A percentile compares a stretch with the other conserved stretches of the same genome.
phyloP scores from a whole-genome alignment of 92 coral and sea anemone genomes.

The Porites evermanni region DNA sequence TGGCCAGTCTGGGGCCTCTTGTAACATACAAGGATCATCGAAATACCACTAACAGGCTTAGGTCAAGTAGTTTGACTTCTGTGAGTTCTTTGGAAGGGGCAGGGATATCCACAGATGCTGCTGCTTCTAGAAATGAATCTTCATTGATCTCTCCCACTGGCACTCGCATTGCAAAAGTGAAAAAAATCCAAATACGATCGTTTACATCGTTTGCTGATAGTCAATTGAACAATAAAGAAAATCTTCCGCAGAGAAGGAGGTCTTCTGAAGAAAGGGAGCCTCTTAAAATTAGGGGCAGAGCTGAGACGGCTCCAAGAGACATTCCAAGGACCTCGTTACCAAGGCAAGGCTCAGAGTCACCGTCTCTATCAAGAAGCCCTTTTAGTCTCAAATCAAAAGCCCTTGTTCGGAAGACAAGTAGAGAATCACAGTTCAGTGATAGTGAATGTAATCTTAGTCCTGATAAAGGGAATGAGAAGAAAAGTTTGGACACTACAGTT shows the following conservation, averaged over 20 bases:
- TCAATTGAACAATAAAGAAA: slow-evolving; percentile 71
- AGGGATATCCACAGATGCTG: slow-evolving; percentile 43
- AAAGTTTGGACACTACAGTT: slow-evolving; percentile 18
- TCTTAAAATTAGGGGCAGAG: slow-evolving; percentile 52
- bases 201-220: slow-evolving; percentile 79
- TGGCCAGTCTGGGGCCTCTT: neutral
- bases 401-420: slow-evolving; percentile 42
- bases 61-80: slow-evolving; percentile 99
- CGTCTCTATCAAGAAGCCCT: slow-evolving; percentile 58
- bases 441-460: slow-evolving; percentile 43
- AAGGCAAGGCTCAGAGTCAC: slow-evolving; percentile 48
- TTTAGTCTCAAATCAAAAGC: slow-evolving; percentile 71
- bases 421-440: slow-evolving; percentile 52
- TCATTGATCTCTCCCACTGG: slow-evolving; percentile 86
- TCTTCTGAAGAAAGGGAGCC: slow-evolving; percentile 75
- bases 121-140: slow-evolving; percentile 60
- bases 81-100: slow-evolving; percentile 94
- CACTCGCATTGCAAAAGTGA: slow-evolving; percentile 80
- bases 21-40: slow-evolving; percentile 57
- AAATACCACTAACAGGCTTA: slow-evolving; percentile 60
- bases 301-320: slow-evolving; percentile 45
- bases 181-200: slow-evolving; percentile 93
- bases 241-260: slow-evolving; percentile 55
- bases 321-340: neutral
- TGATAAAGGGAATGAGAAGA: slow-evolving; percentile 35